Evolutionary conservation across 1,140 invertebrate genomes (phyloP), one percentile per base, ranked within the genome.

Genomic region (Limonius californicus): DNA sequence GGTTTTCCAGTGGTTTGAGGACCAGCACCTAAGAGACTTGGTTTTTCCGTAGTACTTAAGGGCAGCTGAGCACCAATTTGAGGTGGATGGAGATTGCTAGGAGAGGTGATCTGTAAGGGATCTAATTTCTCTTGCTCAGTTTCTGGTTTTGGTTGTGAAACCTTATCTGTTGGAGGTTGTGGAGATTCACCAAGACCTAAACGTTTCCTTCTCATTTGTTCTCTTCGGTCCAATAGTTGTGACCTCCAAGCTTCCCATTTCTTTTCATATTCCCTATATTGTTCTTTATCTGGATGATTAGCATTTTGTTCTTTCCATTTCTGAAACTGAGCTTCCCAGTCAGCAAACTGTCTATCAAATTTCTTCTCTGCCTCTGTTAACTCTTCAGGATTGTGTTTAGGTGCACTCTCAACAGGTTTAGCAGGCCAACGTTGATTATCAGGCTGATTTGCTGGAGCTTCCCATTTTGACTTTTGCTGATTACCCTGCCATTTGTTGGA

Each of bases 241-340:
- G 85, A 84, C 12, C 90, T 81, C 80, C 90, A 91, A 32, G 87
- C 83, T 69, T 89, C 87, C 84, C 91, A 92, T 70, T 90, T 91
- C 27, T 87, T 84, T 78, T 92, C 89, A 76, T 92, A 92, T 63
- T 90, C 87, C 35, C 83, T 82, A 71, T 92, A 92, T 64, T 90
- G 89, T 77, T 85, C 84, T 77, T 89, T 90, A 72, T 92, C 90
- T 12, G 90, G 90, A 82, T 94, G 90, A 76, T 90, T 89, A 16
- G 85, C 85, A 79, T 93, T 93, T 70, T 90, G 88, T 61, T 85
- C 82, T 74, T 89, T 90, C 91, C 91, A 94, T 67, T 87, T 87
- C 66, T 89, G 86, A 72, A 92, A 92, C 70, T 92, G 87, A 64
- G 87, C 83, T 76, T 94, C 90, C 90, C 90, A 94, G 69, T 89